These are phyloP conservation scores for Hypomecis atomaria DNA, from an alignment of 2,888 invertebrate species.

Conservation along the genomic window DNA sequence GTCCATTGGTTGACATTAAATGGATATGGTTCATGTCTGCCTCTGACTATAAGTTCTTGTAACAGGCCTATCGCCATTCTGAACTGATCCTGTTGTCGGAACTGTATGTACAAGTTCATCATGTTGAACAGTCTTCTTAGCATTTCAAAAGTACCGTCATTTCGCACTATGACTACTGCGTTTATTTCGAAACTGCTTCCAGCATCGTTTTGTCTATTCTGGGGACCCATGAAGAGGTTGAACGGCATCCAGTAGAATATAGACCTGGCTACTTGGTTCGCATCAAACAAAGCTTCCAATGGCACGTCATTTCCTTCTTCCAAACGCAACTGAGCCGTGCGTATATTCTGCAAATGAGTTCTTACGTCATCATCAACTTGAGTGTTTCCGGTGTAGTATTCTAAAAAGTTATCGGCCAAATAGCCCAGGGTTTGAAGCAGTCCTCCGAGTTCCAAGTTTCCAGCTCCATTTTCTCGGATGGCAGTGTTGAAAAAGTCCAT, in stretches of 20 bases:
- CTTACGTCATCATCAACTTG: background rate
- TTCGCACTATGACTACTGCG: background rate
- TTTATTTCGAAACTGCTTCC: background rate
- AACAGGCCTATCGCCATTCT: background rate
- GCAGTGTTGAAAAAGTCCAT: background rate
- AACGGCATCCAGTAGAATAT: slow-evolving; percentile 1
- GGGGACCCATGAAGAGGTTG: background rate
- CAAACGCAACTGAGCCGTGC: background rate
- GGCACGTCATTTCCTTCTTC: background rate
- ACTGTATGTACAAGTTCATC: background rate
- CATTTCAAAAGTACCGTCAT: background rate
- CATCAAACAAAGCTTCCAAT: background rate
- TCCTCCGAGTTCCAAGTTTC: background rate
- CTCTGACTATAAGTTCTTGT: background rate
- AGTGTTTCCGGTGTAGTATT: background rate
- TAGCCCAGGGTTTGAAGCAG: background rate
- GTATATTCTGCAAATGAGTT: background rate
- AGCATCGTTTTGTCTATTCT: background rate
- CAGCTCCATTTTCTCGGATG: background rate
- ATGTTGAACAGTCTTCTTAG: background rate
- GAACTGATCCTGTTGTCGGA: background rate
- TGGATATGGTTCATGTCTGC: background rate
- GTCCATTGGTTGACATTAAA: background rate
- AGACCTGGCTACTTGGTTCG: background rate
- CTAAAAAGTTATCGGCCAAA: background rate